These are phyloP conservation scores for Prosapia bicincta DNA, from an alignment of 2,888 invertebrate species.

Conservation along the genomic window DNA sequence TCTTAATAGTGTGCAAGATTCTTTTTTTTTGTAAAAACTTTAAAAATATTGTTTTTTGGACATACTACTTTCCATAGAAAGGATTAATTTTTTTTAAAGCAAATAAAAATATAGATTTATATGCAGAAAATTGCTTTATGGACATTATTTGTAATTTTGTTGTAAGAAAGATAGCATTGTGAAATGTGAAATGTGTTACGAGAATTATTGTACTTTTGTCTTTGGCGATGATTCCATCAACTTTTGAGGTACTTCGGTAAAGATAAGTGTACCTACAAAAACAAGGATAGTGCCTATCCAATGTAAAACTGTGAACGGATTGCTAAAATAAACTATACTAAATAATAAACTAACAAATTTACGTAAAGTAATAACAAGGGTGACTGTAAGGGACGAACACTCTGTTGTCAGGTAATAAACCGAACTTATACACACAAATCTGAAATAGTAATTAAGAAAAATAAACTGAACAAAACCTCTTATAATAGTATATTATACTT, in stretches of 20 bases:
- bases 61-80: no score
- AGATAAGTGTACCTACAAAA: slow-evolving; percentile 89
- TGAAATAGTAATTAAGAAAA: slow-evolving; percentile 45
- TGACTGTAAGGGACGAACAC: slow-evolving; percentile 91
- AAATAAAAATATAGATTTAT: no score
- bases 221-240: not conserved
- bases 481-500: no score
- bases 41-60: no score
- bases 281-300: slow-evolving; percentile 89
- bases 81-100: no score
- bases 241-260: slow-evolving; percentile 64
- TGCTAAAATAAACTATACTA: slow-evolving; percentile 91
- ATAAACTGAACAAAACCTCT: no score
- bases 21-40: no score
- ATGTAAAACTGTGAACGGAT: slow-evolving; percentile 88
- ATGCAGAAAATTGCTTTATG: no score
- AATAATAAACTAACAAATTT: slow-evolving; percentile 95
- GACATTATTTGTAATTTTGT: no score
- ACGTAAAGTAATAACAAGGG: slow-evolving; percentile 89
- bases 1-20: no score
- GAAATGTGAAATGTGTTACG: no score
- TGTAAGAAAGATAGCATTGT: no score
- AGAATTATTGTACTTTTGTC: not conserved
- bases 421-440: slow-evolving; percentile 86
- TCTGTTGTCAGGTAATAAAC: slow-evolving; percentile 94